These are phyloP conservation scores for Armadillidium nasatum DNA, from an alignment of 1,140 invertebrate species.

Conservation along the genomic window DNA sequence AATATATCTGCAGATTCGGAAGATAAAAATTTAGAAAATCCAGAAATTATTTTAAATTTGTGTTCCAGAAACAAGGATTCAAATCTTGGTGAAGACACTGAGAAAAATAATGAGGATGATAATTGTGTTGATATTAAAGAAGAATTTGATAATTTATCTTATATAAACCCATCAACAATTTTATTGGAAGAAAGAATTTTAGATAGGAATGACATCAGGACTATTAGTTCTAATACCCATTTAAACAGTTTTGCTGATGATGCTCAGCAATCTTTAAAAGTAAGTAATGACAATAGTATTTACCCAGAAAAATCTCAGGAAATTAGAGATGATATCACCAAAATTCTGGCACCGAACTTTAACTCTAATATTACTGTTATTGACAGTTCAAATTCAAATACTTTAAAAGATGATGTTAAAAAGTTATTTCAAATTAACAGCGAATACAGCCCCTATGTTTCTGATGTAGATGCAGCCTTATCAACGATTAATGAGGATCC, in stretches of 20 bases:
- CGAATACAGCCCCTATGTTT: background rate
- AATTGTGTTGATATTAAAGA: background rate
- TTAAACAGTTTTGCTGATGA: background rate
- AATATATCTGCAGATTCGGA: background rate
- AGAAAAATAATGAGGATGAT: background rate
- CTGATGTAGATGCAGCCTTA: background rate
- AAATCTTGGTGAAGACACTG: background rate
- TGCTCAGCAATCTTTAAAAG: too few relatives aligned
- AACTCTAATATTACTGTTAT: background rate
- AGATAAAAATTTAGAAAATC: background rate
- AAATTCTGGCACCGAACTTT: background rate
- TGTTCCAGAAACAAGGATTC: background rate
- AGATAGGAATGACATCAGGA: background rate
- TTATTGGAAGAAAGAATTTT: background rate
- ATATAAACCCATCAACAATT: background rate
- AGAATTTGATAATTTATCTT: slow-evolving; percentile 5
- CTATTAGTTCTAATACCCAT: background rate
- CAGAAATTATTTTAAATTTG: slow-evolving; percentile 1
- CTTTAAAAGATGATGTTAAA: background rate
- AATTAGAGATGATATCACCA: background rate
- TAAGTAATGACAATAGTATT: background rate
- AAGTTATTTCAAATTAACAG: background rate
- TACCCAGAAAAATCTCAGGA: background rate
- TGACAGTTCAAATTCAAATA: background rate
- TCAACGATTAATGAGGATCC: background rate